phyloP scores from a whole-genome alignment of 2,113 vertebrate genomes.

The Upupa epops region DNA sequence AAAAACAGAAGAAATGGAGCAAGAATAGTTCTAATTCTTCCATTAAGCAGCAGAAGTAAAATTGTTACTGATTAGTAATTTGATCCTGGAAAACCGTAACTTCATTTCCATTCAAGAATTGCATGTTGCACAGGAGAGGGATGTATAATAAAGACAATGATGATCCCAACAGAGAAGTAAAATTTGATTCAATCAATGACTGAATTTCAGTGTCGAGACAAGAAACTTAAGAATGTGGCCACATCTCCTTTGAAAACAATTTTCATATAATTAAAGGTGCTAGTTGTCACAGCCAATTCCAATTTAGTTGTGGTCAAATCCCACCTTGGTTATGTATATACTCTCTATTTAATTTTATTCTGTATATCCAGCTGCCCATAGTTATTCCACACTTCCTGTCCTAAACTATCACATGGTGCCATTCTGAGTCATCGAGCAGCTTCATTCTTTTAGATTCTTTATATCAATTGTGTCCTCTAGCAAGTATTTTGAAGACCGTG shows the following conservation, averaged over 20 bases:
- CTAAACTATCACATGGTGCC: conserved; percentile 46
- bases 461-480: conserved; percentile 5
- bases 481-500: background rate
- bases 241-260: background rate
- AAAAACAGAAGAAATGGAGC: background rate
- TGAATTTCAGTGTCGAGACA: background rate
- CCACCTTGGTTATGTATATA: conserved; percentile 64
- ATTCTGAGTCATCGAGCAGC: conserved; percentile 24
- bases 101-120: background rate
- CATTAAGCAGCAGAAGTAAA: background rate
- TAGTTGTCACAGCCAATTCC: conserved; percentile 57
- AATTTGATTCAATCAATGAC: background rate
- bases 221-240: background rate
- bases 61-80: background rate
- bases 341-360: conserved; percentile 60
- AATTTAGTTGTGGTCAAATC: conserved; percentile 64
- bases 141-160: background rate
- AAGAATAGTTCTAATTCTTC: background rate
- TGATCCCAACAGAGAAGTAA: background rate
- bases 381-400: conserved; percentile 60
- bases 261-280: conserved; percentile 38
- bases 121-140: background rate
- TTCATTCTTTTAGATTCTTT: conserved; percentile 13
- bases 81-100: background rate
- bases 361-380: conserved; percentile 64